Base-by-base conservation (phyloP, 2,113 vertebrate species). In the Tinamus guttatus region DNA sequence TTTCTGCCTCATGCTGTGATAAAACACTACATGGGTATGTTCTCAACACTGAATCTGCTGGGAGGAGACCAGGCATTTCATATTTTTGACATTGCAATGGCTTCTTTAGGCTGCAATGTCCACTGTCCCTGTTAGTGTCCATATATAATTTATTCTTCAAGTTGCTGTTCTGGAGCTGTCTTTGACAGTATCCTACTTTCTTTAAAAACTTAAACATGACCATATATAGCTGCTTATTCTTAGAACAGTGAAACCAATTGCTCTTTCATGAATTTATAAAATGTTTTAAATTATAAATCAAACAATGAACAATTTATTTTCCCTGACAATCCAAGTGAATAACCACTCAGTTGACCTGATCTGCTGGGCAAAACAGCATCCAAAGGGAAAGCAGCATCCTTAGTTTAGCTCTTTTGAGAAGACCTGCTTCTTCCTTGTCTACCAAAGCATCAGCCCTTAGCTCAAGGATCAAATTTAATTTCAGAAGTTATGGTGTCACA, bases 201-300 rank as follows among this genome's bases (percentile, higher is more conserved):
- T 68, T 87, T 62, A 87, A 91, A 93, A 82, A 62, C 60, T 63
- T 59, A 74, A 70, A 30, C 5, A 6, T 56, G 83, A 75, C 52
- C 41, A 64, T 51, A 3, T 52, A 14, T 40, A 87, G 67, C 43
- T 69, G 18, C 25, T 89, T 87, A 20, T n/a, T 89, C 43, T 76
- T 75, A 24, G 36, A 92, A 83, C 30, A 59, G 13, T 76, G n/a
- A 77, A 94, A 82, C 41, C 0, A 0, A 83, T 89, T 96, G 20
- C 27, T 76, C 36, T 64, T 81, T 94, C 65, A 94, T 91, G 14
- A 90, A 93, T 94, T 90, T 79, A 81, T 75, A 93, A 93, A 79
- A 64, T 68, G 52, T 56, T 85, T 92, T 95, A 63, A 94, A 93
- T 93, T 87, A 89, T 89, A 87, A 90, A 92, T 85, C 60, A 84